These are phyloP conservation scores for Siderastrea radians DNA, from an alignment of 92 coral and sea anemone species.

Conservation along the genomic window DNA sequence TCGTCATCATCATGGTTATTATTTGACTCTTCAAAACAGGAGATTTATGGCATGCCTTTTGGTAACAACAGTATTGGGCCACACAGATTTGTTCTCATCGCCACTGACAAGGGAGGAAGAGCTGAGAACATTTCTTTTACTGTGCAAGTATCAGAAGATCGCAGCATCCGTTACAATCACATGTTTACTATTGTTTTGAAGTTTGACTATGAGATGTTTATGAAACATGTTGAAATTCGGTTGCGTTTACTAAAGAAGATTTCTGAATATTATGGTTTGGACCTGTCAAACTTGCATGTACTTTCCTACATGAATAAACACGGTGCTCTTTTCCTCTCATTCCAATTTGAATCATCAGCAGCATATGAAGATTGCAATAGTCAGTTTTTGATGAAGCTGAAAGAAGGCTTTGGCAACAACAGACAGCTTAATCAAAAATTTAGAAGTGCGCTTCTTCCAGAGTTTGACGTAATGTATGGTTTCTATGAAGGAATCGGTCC, in stretches of 20 bases:
- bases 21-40: slow-evolving; percentile 70
- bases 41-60: slow-evolving; percentile 79
- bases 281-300: slow-evolving; percentile 57
- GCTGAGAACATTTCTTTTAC: slow-evolving; percentile 28
- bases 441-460: slow-evolving; percentile 52
- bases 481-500: slow-evolving; percentile 64
- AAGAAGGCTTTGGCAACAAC: slow-evolving; percentile 59
- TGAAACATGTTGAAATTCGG: slow-evolving; percentile 57
- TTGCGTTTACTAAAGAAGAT: slow-evolving; percentile 65
- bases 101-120: slow-evolving; percentile 71
- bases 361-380: slow-evolving; percentile 52
- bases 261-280: slow-evolving; percentile 54
- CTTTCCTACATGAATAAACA: slow-evolving; percentile 48
- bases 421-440: slow-evolving; percentile 65
- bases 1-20: slow-evolving; percentile 82
- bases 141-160: slow-evolving; percentile 59
- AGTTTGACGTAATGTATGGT: slow-evolving; percentile 68
- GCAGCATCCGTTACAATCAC: slow-evolving; percentile 55
- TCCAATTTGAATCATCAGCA: slow-evolving; percentile 63
- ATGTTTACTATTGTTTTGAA: slow-evolving; percentile 71
- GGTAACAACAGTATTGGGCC: slow-evolving; percentile 32
- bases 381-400: slow-evolving; percentile 31
- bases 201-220: slow-evolving; percentile 56
- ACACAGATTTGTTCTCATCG: slow-evolving; percentile 70
- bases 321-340: slow-evolving; percentile 62